These are phyloP conservation scores for Calliscelio sp. DNA, from an alignment of 2,888 invertebrate species.

Conservation along the genomic window DNA sequence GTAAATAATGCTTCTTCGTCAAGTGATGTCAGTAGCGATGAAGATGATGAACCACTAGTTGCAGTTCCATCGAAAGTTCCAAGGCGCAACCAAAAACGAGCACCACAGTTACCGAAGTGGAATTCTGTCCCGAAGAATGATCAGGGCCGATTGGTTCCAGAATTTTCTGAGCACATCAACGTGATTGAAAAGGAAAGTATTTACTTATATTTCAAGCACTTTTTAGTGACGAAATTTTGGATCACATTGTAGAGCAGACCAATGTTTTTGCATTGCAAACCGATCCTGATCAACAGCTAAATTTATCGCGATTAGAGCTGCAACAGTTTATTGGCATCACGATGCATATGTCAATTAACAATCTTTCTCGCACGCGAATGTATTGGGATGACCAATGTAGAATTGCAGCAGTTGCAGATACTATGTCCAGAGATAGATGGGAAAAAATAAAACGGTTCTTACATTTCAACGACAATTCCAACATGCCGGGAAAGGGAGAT, in stretches of 20 bases:
- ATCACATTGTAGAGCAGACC: slow-evolving; percentile 37
- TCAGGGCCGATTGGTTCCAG: slow-evolving; percentile 15
- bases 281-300: slow-evolving; percentile 20
- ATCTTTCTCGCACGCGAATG: slow-evolving; percentile 14
- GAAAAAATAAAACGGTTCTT: slow-evolving; percentile 39
- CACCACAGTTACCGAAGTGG: slow-evolving; percentile 39
- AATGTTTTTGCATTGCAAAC: slow-evolving; percentile 34
- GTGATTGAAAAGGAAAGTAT: slow-evolving; percentile 29
- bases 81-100: slow-evolving; percentile 26
- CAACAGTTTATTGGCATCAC: slow-evolving; percentile 51
- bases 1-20: slow-evolving; percentile 6
- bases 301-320: slow-evolving; percentile 44
- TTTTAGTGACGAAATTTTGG: slow-evolving; percentile 28
- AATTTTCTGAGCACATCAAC: slow-evolving; percentile 23
- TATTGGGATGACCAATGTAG: slow-evolving; percentile 45
- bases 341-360: slow-evolving; percentile 51
- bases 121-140: slow-evolving; percentile 35
- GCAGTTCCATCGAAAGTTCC: slow-evolving; percentile 19
- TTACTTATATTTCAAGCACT: slow-evolving; percentile 35
- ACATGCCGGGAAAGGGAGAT: slow-evolving; percentile 22
- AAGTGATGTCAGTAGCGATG: slow-evolving; percentile 26
- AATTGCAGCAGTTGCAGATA: slow-evolving; percentile 49
- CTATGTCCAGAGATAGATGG: slow-evolving; percentile 47
- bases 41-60: slow-evolving; percentile 28
- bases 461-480: slow-evolving; percentile 42